Evolutionary conservation across 2,888 invertebrate species (phyloP), one percentile per base, ranked within the genome.

Genomic region (Parnassius glacialis): DNA sequence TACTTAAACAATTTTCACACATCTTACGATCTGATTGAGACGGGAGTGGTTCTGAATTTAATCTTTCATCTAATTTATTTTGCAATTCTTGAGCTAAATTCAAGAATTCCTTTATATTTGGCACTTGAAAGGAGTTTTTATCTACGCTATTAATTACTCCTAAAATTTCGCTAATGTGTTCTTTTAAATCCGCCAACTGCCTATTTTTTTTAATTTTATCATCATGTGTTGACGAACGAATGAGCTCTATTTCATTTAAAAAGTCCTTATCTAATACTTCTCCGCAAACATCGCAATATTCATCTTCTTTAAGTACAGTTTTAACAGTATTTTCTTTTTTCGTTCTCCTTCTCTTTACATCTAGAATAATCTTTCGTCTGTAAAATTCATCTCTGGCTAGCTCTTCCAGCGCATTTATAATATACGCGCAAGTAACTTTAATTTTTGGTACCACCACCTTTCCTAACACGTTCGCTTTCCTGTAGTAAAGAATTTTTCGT

Each of bases 401-500:
- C 58, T 83, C 81, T 68, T 84, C 79, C 10, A 83, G 59, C 64
- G 79, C 79, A 12, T 65, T 50, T 5, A 70, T 0, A 43, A 83
- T 78, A 56, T 80, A 80, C 1, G 51, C 43, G n/a, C 79, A 72
- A 0, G 78, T 79, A 0, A 59, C 59, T 54, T 70, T 65, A 7
- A 74, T 74, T 67, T 72, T 74, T 52, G 81, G 82, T 65, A 81
- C 69, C 3, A 81, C 68, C 2, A 80, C 68, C 68, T 75, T 82
- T 48, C 66, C 67, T 42, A 81, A 63, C 2, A 78, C 75, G 59
- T 81, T 83, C 66, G 70, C 55, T 58, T 74, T 71, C 73, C 82
- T 81, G 76, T 55, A 55, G 45, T 51, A 59, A 62, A 59, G 11
- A 55, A 55, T 44, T 52, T 55, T 55, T 55, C 53, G 56, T 47